Evolutionary conservation across 2,113 vertebrate species (phyloP).

Genomic region (Pseudolaguvia tuberculata): DNA sequence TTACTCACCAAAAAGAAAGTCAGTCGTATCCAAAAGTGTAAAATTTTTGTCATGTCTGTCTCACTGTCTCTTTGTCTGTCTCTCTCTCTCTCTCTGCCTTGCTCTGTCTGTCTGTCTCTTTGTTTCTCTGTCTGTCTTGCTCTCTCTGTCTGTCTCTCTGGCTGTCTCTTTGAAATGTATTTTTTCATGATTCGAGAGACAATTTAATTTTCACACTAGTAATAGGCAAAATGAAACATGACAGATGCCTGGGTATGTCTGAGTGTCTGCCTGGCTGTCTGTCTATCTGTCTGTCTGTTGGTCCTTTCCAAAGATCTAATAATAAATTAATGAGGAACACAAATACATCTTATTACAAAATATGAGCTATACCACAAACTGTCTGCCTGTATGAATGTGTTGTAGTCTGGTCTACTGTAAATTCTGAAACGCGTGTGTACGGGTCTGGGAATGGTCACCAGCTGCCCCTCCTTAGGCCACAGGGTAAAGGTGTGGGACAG

Average conservation of each 20-base stretch:
- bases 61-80: background rate
- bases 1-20: background rate
- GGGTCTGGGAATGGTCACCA: background rate
- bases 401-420: too few species aligned
- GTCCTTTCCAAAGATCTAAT: background rate
- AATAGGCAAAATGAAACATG: background rate
- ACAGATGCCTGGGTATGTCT: background rate
- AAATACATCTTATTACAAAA: too few species aligned
- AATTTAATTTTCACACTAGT: background rate
- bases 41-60: background rate
- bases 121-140: too few species aligned
- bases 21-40: background rate
- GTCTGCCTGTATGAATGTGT: background rate
- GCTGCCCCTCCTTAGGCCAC: slow-evolving; percentile 1
- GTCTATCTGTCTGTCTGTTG: background rate
- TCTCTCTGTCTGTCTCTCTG: too few species aligned
- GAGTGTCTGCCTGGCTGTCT: background rate
- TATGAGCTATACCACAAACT: too few species aligned
- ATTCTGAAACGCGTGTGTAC: background rate
- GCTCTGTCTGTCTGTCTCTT: too few species aligned
- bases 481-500: slow-evolving; percentile 1
- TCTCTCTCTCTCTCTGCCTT: background rate
- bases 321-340: background rate
- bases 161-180: background rate
- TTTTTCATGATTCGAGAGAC: background rate